Conservation (phyloP, 2,113 vertebrate genomes). For the Isichthys henryi region DNA sequence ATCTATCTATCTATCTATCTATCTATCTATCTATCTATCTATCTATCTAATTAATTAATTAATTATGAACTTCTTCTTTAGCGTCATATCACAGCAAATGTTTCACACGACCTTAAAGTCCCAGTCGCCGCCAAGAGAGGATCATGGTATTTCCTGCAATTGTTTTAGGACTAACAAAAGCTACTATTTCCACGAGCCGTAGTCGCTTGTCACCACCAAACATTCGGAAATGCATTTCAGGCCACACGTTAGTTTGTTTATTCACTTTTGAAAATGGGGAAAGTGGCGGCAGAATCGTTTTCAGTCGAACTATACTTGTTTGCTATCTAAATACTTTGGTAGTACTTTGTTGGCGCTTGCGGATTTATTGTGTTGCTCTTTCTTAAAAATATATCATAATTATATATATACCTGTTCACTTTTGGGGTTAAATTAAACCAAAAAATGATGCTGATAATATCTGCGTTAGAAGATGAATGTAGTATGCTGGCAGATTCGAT, state of each 20-base stretch:
- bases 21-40: not conserved
- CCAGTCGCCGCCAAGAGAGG: not conserved
- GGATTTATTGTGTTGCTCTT: not conserved
- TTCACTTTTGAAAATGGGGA: not conserved
- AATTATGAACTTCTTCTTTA: not conserved
- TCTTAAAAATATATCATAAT: no score
- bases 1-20: not conserved
- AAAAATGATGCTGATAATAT: not conserved
- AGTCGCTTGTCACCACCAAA: not conserved
- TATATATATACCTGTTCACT: not conserved
- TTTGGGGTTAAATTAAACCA: not conserved
- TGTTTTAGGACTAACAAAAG: slow-evolving; percentile 38
- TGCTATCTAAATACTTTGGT: not conserved
- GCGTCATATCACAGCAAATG: not conserved
- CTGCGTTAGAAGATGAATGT: no score
- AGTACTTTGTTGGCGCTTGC: not conserved
- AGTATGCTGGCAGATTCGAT: not conserved
- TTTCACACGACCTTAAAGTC: not conserved
- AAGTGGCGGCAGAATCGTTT: not conserved
- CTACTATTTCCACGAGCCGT: slow-evolving; percentile 28
- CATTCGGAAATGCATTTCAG: not conserved
- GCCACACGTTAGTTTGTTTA: not conserved
- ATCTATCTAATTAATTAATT: no score
- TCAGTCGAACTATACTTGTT: not conserved
- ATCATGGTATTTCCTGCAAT: slow-evolving; percentile 47